Evolutionary conservation across 2,113 vertebrate species (phyloP).

Genomic region (Corythornis cristatus): DNA sequence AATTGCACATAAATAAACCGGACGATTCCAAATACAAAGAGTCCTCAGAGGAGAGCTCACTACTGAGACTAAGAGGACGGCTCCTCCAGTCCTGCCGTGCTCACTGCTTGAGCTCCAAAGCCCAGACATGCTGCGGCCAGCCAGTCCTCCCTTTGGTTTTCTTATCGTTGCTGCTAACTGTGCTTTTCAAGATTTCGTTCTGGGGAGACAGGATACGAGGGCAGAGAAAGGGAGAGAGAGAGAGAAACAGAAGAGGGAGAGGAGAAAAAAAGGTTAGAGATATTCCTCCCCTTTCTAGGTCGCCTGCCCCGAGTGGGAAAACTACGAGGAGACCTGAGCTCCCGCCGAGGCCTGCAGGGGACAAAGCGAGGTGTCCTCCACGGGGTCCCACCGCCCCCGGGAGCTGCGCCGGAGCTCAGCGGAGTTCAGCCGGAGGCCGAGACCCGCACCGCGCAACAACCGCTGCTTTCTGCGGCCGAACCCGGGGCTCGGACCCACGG

Average conservation of each 20-base stretch:
- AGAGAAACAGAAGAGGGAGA: not conserved
- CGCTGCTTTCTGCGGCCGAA: not conserved
- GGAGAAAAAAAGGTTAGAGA: slow-evolving; percentile 15
- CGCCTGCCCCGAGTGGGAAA: not conserved
- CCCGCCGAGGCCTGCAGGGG: not conserved
- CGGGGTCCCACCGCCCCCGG: too few relatives aligned
- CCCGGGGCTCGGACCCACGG: not conserved
- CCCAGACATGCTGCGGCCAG: slow-evolving; percentile 99
- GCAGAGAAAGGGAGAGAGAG: slow-evolving; percentile 2
- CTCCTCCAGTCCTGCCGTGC: slow-evolving; percentile 61
- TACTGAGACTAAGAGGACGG: slow-evolving; percentile 49
- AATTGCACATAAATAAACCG: slow-evolving; percentile 95
- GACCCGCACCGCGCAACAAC: too few relatives aligned
- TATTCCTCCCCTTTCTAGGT: not conserved
- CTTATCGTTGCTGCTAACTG: slow-evolving; percentile 91
- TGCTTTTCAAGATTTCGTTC: slow-evolving; percentile 93
- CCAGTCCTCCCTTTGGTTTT: slow-evolving; percentile 98
- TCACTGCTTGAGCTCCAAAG: slow-evolving; percentile 98
- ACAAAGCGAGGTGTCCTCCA: not conserved
- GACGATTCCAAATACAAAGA: slow-evolving; percentile 81
- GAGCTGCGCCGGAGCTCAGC: not conserved
- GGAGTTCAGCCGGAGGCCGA: too few relatives aligned
- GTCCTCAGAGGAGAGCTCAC: slow-evolving; percentile 71
- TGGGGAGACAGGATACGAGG: slow-evolving; percentile 63
- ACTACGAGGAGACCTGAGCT: not conserved